phyloP scores from a whole-genome alignment of 2,113 vertebrate species.

The Electrona antarctica region DNA sequence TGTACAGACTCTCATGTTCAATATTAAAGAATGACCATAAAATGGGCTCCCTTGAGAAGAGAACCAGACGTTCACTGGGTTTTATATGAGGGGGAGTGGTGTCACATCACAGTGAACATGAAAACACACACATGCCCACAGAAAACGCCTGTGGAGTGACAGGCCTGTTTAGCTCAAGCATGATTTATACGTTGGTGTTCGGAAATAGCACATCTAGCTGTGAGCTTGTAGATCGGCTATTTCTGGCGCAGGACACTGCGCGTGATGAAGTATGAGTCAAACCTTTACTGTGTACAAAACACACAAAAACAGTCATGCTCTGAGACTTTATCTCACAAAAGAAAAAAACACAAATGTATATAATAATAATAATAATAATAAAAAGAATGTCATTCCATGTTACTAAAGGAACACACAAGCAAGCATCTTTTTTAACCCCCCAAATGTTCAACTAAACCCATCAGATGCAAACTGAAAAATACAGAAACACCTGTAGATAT shows the following conservation, averaged over 20 bases:
- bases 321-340: background rate
- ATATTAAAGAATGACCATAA: background rate
- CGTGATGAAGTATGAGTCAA: too few relatives aligned
- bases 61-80: background rate
- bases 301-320: constrained; percentile 17
- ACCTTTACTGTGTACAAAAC: background rate
- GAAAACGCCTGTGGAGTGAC: background rate
- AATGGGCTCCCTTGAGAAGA: background rate
- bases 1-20: background rate
- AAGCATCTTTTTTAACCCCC: constrained; percentile 30
- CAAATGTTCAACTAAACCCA: background rate
- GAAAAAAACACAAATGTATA: background rate
- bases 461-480: constrained; percentile 10
- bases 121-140: constrained; percentile 40
- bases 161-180: background rate
- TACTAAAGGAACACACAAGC: constrained; percentile 1
- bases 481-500: constrained; percentile 39
- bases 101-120: background rate
- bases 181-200: too few relatives aligned
- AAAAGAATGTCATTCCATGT: background rate
- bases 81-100: background rate
- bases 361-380: background rate
- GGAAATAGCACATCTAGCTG: too few relatives aligned
- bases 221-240: too few relatives aligned
- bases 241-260: too few relatives aligned